Conservation (phyloP, 2,888 invertebrate genomes). For the Cephus sareptanus region DNA sequence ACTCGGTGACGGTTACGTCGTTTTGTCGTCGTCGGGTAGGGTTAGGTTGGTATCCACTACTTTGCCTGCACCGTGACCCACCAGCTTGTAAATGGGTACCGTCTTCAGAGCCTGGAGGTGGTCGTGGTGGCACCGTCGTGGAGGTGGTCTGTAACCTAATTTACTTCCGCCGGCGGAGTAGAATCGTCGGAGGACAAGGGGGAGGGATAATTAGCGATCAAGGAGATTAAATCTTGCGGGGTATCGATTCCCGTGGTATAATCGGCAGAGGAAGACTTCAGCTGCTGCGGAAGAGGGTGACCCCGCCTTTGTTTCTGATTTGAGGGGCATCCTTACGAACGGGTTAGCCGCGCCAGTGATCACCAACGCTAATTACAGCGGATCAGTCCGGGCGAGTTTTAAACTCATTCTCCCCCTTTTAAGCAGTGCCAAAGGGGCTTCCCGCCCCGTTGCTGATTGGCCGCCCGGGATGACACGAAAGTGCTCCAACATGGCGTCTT, state of each 20-base stretch:
- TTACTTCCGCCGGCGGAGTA: constrained; percentile 42
- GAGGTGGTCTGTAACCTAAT: constrained; percentile 41
- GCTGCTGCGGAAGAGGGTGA: constrained; percentile 27
- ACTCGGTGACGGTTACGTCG: too few species aligned
- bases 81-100: too few species aligned
- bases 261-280: constrained; percentile 53
- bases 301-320: constrained; percentile 59
- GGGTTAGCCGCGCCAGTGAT: constrained; percentile 63
- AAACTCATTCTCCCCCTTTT: constrained; percentile 59
- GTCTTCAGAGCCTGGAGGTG: too few species aligned
- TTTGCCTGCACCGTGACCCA: too few species aligned
- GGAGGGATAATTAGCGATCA: constrained; percentile 60
- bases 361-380: constrained; percentile 64
- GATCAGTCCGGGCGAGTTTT: constrained; percentile 61
- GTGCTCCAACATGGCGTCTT: constrained; percentile 64
- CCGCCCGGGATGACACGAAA: constrained; percentile 60
- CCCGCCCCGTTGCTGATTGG: constrained; percentile 58
- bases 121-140: too few species aligned
- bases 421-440: constrained; percentile 59
- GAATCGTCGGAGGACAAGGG: constrained; percentile 22
- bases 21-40: too few species aligned
- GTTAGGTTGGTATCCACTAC: too few species aligned
- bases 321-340: constrained; percentile 63
- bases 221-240: constrained; percentile 61
- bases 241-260: constrained; percentile 57